These are phyloP conservation scores for Scaptomyza flava DNA, from an alignment of 2,888 invertebrate species.

Conservation along the genomic window DNA sequence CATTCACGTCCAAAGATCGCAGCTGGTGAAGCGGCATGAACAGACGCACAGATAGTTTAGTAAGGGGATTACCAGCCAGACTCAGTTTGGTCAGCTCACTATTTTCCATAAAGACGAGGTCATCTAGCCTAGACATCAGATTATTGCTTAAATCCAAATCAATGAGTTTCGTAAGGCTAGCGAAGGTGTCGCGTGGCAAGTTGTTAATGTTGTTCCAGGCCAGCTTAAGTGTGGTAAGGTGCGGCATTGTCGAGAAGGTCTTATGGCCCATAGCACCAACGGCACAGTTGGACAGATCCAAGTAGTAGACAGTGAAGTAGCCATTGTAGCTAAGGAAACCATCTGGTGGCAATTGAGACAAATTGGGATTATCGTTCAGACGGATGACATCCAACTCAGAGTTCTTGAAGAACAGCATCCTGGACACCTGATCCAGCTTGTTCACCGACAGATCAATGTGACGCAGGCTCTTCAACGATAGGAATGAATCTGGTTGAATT, in stretches of 20 bases:
- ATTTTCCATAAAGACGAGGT: conserved; percentile 88
- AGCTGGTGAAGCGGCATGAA: conserved; percentile 88
- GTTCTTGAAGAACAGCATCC: conserved; percentile 89
- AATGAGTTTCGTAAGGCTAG: conserved; percentile 86
- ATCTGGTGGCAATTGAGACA: conserved; percentile 88
- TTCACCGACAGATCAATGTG: conserved; percentile 91
- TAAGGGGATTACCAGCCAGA: conserved; percentile 90
- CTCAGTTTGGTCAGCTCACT: conserved; percentile 87
- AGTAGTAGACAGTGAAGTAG: conserved; percentile 87
- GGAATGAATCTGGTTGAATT: conserved; percentile 89
- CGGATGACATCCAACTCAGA: conserved; percentile 88
- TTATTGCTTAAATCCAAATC: conserved; percentile 91
- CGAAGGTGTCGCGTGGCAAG: conserved; percentile 86
- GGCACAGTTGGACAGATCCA: conserved; percentile 91
- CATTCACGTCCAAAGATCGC: conserved; percentile 89
- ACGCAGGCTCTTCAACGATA: conserved; percentile 87
- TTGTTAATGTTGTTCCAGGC: conserved; percentile 88
- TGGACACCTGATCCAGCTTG: conserved; percentile 88
- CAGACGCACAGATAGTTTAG: conserved; percentile 87
- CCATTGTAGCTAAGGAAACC: conserved; percentile 88
- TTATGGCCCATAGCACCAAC: conserved; percentile 87
- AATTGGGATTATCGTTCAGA: conserved; percentile 89
- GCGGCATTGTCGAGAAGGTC: conserved; percentile 90
- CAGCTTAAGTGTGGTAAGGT: conserved; percentile 88
- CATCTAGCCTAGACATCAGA: conserved; percentile 87